These are phyloP conservation scores for Camponotus pennsylvanicus DNA, from an alignment of 1,140 invertebrate genomes.

Conservation along the genomic window DNA sequence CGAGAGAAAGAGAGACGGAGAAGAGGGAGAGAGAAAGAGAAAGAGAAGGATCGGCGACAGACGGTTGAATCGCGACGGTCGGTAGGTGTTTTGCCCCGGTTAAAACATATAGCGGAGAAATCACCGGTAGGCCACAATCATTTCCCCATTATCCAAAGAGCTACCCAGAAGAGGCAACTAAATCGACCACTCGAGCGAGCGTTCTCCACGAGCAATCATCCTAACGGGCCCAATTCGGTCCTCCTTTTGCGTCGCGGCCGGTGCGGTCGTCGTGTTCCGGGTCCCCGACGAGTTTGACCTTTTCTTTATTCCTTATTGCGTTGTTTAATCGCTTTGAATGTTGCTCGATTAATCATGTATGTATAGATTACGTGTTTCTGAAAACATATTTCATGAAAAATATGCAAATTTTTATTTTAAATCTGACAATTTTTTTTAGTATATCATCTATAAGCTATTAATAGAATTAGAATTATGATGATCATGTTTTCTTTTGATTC, in stretches of 20 bases:
- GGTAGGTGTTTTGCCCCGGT: conserved; percentile 61
- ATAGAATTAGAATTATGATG: neutral
- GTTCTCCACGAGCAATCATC: conserved; percentile 51
- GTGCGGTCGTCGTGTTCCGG: conserved; percentile 6
- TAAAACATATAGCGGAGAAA: conserved; percentile 68
- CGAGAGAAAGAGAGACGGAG: conserved; percentile 14
- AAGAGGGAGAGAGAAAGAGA: neutral
- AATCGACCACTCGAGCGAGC: conserved; percentile 61
- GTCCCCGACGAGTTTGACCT: conserved; percentile 45
- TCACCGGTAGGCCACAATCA: conserved; percentile 75
- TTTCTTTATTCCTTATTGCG: conserved; percentile 39
- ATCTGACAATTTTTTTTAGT: neutral
- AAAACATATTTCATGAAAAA: neutral
- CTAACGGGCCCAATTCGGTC: conserved; percentile 66
- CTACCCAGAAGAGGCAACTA: conserved; percentile 56
- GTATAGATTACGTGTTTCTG: neutral
- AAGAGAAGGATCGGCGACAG: conserved; percentile 51
- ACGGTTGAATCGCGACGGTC: conserved; percentile 36
- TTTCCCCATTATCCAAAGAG: conserved; percentile 72
- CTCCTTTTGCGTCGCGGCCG: conserved; percentile 54
- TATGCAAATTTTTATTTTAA: neutral
- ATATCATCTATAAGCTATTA: neutral
- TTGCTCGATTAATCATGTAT: neutral
- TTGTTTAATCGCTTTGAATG: conserved; percentile 32
- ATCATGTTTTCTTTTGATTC: neutral